phyloP scores from a whole-genome alignment of 1,140 invertebrate genomes.

The Zaprionus africanus region DNA sequence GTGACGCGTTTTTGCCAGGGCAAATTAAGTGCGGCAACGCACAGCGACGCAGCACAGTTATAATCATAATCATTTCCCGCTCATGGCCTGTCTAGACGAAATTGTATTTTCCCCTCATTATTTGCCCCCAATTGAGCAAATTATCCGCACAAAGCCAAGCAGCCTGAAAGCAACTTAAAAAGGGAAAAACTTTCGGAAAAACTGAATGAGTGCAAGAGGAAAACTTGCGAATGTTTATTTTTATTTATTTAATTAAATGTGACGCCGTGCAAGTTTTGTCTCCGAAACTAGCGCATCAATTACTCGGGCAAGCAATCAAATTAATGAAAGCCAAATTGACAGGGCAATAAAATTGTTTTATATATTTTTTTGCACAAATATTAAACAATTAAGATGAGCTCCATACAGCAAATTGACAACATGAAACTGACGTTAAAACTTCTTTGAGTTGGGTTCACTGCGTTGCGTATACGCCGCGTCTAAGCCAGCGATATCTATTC shows the following conservation, averaged over 20 bases:
- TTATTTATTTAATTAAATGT: slow-evolving; percentile 80
- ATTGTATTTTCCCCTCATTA: slow-evolving; percentile 72
- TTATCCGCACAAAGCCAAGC: slow-evolving; percentile 10
- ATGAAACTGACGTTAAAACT: neutral
- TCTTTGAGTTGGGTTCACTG: slow-evolving; percentile 27
- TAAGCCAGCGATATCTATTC: neutral
- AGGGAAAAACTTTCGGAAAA: slow-evolving; percentile 52
- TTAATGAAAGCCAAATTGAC: slow-evolving; percentile 21
- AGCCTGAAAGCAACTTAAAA: slow-evolving; percentile 34
- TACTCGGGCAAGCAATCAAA: slow-evolving; percentile 20
- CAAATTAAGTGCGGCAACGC: slow-evolving; percentile 38
- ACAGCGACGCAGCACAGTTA: slow-evolving; percentile 22
- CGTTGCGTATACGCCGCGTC: too few relatives aligned
- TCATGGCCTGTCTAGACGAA: slow-evolving; percentile 63
- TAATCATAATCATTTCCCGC: slow-evolving; percentile 60
- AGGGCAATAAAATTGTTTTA: neutral
- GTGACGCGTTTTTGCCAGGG: slow-evolving; percentile 47
- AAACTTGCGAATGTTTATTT: slow-evolving; percentile 59
- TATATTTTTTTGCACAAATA: neutral
- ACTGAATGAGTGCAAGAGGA: slow-evolving; percentile 13
- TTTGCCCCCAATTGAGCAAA: slow-evolving; percentile 50
- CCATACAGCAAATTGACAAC: neutral
- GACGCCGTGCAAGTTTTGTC: slow-evolving; percentile 57
- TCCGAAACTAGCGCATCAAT: slow-evolving; percentile 36
- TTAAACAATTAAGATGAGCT: neutral